Evolutionary conservation across 2,888 invertebrate genomes (phyloP).

Genomic region (Cheilosia vernalis): DNA sequence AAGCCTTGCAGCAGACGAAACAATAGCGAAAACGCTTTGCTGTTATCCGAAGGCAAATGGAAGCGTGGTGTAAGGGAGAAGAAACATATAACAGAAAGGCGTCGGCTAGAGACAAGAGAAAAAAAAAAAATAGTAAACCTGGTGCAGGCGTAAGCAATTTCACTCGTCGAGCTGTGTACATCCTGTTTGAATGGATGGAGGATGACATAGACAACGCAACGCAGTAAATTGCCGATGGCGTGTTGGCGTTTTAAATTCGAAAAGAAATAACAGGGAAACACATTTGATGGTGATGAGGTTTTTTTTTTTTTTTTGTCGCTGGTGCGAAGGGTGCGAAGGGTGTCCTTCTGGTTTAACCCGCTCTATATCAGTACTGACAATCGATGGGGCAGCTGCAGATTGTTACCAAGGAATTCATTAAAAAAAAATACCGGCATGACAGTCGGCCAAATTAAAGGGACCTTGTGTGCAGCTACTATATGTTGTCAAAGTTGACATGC

Average conservation of each 20-base stretch:
- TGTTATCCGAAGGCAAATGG: slow-evolving; percentile 41
- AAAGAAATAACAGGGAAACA: slow-evolving; percentile 16
- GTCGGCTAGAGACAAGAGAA: not conserved
- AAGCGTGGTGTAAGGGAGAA: slow-evolving; percentile 23
- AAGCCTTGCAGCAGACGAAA: slow-evolving; percentile 44
- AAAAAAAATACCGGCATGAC: no score
- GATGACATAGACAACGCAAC: slow-evolving; percentile 40
- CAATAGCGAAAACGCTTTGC: slow-evolving; percentile 44
- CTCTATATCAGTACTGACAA: not conserved
- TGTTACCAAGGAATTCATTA: not conserved
- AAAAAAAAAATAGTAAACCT: slow-evolving; percentile 3
- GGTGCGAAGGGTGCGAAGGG: not conserved
- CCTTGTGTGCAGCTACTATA: no score
- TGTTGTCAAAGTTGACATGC: no score
- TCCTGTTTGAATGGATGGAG: slow-evolving; percentile 42
- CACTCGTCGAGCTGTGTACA: slow-evolving; percentile 15
- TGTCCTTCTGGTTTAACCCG: slow-evolving; percentile 2
- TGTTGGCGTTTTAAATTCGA: slow-evolving; percentile 27
- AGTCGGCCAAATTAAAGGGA: no score
- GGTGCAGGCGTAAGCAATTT: slow-evolving; percentile 29
- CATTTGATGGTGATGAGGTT: slow-evolving; percentile 7
- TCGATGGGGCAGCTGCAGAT: slow-evolving; percentile 1
- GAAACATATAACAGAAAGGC: slow-evolving; percentile 1
- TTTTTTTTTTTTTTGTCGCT: not conserved
- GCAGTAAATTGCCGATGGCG: slow-evolving; percentile 57